Evolutionary conservation across 1,140 invertebrate genomes (phyloP), one percentile per base, ranked within the genome.

Genomic region (Littorina saxatilis): DNA sequence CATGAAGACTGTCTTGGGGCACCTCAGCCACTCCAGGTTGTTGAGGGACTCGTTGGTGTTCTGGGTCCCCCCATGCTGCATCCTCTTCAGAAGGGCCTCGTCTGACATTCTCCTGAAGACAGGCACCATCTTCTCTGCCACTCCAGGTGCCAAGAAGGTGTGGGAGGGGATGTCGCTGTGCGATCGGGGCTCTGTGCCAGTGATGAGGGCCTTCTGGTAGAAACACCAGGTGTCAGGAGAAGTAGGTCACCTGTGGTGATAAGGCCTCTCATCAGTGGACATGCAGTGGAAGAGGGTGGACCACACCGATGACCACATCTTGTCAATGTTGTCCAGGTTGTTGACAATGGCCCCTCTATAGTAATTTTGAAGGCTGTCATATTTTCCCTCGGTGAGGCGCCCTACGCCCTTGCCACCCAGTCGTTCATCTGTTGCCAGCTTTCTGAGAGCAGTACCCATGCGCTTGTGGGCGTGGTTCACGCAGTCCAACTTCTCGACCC

Each of bases 201-300:
- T n/a, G n/a, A 78, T 58, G 11, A 76, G 0, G n/a, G 77, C 78
- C 40, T 50, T 75, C 1, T 80, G 61, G 72, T 66, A 83, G 43
- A 83, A 83, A 70, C 82, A 83, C 78, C 82, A 83, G 20, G 77
- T 75, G 3, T 32, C 29, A 1, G 29, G 17, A 23, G 52, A 77
- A 29, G 43, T n/a, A 32, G 78, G 82, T 43, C 82, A 83, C 20
- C 50, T 15, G 7, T 37, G 39, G 29, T 80, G 70, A 4, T 76
- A 29, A 17, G 70, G 76, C 1, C 55, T 40, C 9, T 79, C 76
- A 73, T 79, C 52, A 0, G 66, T 79, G 0, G 68, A 79, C 1
- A 27, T 50, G 47, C 73, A 66, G 58, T 82, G 81, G 1, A 55
- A 32, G 35, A 82, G 50, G 0, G 40, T n/a, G 58, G 81, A 76